phyloP scores from a whole-genome alignment of 2,888 invertebrate species.

The Chrysomela aeneicollis region DNA sequence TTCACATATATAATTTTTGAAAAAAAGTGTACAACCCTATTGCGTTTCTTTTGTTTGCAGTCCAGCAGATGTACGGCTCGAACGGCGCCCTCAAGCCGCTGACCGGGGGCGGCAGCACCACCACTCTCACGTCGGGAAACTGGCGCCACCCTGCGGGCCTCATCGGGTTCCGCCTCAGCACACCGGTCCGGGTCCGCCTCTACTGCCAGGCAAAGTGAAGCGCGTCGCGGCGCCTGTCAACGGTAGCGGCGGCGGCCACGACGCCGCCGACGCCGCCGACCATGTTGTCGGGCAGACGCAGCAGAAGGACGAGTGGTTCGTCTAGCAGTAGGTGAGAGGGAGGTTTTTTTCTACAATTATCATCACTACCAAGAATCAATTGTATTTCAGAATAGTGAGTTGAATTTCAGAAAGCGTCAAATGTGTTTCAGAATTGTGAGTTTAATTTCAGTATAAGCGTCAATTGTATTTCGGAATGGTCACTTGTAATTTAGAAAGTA shows the following conservation, averaged over 20 bases:
- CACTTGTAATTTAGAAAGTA: too few relatives aligned
- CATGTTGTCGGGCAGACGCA: constrained; percentile 64
- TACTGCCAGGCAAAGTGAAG: constrained; percentile 77
- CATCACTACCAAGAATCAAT: background rate
- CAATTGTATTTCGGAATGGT: too few relatives aligned
- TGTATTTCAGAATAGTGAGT: too few relatives aligned
- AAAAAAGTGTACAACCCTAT: too few relatives aligned
- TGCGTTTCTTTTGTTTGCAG: constrained; percentile 61
- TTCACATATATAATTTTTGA: too few relatives aligned
- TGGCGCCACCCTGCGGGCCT: constrained; percentile 94
- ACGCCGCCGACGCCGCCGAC: constrained; percentile 57
- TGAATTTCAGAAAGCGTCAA: too few relatives aligned
- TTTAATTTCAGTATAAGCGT: too few relatives aligned
- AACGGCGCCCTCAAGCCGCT: constrained; percentile 72
- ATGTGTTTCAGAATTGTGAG: too few relatives aligned
- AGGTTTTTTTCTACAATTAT: background rate
- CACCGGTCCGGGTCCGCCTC: constrained; percentile 76
- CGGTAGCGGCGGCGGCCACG: constrained; percentile 39
- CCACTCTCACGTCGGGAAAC: constrained; percentile 79
- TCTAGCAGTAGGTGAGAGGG: constrained; percentile 70
- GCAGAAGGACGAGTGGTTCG: constrained; percentile 93
- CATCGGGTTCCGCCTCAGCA: constrained; percentile 63
- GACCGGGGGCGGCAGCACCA: constrained; percentile 66
- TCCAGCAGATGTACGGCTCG: constrained; percentile 78
- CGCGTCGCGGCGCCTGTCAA: constrained; percentile 56